Percentiles rank a stretch among this genome's conserved stretches.
These are phyloP conservation scores for Globia sparganii DNA, from an alignment of 2,888 invertebrate species.

Conservation along the genomic window DNA sequence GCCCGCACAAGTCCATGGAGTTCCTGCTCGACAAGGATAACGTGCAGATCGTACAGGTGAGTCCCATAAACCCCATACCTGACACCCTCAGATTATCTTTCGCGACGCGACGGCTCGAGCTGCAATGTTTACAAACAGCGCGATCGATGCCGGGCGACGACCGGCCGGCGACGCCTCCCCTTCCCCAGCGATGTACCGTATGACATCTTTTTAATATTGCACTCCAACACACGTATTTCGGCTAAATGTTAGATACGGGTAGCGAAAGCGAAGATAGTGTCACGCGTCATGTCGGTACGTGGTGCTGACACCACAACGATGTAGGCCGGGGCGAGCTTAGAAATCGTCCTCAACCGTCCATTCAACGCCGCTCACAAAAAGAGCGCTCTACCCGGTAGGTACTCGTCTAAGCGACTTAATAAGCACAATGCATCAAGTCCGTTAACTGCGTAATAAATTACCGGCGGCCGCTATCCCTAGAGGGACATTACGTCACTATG, in stretches of 20 bases:
- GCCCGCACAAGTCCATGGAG: conserved; percentile 98
- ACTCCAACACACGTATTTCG: conserved; percentile 43
- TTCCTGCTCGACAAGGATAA: conserved; percentile 98
- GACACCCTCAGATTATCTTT: conserved; percentile 35
- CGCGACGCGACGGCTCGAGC: conserved; percentile 56
- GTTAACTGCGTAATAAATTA: conserved; percentile 70
- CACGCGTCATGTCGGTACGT: conserved; percentile 61
- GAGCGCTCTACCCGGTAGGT: conserved; percentile 32
- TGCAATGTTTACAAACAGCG: conserved; percentile 88
- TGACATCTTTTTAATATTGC: conserved; percentile 52
- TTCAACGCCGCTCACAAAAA: conserved; percentile 61
- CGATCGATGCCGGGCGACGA: conserved; percentile 81
- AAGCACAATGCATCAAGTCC: conserved; percentile 66
- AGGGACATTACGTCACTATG: conserved; percentile 75
- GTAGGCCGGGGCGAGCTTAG: conserved; percentile 42
- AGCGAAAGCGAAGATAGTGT: conserved; percentile 67
- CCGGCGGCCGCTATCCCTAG: conserved; percentile 67
- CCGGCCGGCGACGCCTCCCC: conserved; percentile 71
- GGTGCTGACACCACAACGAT: conserved; percentile 43
- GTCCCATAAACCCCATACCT: conserved; percentile 73
- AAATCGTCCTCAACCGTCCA: conserved; percentile 40
- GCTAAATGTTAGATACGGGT: conserved; percentile 46
- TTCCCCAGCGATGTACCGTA: conserved; percentile 37
- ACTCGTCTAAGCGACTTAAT: conserved; percentile 55
- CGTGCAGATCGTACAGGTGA: conserved; percentile 96